Evolutionary conservation across 2,888 invertebrate species (phyloP).

Genomic region (Tiliacea citrago): DNA sequence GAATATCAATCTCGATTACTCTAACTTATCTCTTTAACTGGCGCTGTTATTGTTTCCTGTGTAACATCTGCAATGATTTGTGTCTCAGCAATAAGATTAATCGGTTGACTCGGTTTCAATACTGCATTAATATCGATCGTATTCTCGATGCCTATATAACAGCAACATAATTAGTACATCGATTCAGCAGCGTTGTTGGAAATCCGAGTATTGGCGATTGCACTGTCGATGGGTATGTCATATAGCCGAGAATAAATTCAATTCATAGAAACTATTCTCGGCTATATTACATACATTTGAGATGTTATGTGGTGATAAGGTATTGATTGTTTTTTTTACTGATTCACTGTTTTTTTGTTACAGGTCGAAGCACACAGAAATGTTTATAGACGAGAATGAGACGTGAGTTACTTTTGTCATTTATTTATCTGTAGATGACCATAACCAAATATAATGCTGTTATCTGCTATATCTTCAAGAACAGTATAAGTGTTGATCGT

Average conservation of each 20-base stretch:
- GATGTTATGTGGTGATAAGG: not conserved
- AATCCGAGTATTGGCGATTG: constrained; percentile 13
- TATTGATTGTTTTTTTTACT: constrained; percentile 24
- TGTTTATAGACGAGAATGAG: constrained; percentile 90
- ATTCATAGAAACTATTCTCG: constrained; percentile 11
- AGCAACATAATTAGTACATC: constrained; percentile 11
- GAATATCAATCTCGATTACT: not conserved
- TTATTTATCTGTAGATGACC: constrained; percentile 6
- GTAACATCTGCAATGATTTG: not conserved
- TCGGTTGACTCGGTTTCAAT: constrained; percentile 1
- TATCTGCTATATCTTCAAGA: not conserved
- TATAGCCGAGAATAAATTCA: not conserved
- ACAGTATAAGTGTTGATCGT: constrained; percentile 1
- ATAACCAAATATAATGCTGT: not conserved
- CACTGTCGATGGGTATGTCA: not conserved
- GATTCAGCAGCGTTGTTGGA: constrained; percentile 20
- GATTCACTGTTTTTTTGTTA: constrained; percentile 73
- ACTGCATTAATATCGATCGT: constrained; percentile 4
- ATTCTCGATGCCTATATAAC: constrained; percentile 24
- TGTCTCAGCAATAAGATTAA: constrained; percentile 6
- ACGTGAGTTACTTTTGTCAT: constrained; percentile 80
- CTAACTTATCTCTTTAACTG: too few relatives aligned
- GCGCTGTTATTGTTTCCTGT: not conserved
- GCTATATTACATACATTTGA: not conserved
- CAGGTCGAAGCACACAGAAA: constrained; percentile 86